Percentiles rank a stretch among this genome's conserved stretches.
Evolutionary conservation across 1,140 invertebrate genomes (phyloP).

Genomic region (Euglossa dilemma): DNA sequence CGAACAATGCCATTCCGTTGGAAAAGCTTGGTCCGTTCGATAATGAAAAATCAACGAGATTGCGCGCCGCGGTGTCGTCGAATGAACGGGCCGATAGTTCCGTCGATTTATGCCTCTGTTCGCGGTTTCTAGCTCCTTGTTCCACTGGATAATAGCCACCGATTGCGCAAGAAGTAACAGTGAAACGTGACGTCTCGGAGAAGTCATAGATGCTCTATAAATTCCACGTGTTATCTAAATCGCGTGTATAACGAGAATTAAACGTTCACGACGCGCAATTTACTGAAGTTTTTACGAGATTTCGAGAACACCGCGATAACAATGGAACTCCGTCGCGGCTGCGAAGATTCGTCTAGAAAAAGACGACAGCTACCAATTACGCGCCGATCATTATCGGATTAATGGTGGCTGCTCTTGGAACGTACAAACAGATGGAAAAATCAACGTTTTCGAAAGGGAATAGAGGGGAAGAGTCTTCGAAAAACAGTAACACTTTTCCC

Average conservation of each 20-base stretch:
- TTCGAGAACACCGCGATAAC: not conserved
- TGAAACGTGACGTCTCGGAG: not conserved
- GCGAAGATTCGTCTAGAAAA: not conserved
- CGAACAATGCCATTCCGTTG: not conserved
- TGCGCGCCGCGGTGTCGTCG: conserved; percentile 4
- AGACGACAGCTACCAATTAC: conserved; percentile 22
- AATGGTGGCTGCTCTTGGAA: conserved; percentile 5
- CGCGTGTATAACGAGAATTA: conserved; percentile 1
- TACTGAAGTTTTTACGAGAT: not conserved
- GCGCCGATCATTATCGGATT: conserved; percentile 35
- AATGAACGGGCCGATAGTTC: conserved; percentile 7
- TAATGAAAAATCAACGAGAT: conserved; percentile 3
- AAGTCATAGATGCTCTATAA: not conserved
- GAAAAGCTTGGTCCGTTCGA: not conserved
- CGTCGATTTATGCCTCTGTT: conserved; percentile 21
- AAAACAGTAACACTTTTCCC: too few relatives aligned
- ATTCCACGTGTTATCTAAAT: conserved; percentile 11
- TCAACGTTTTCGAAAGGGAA: not conserved
- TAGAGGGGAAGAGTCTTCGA: not conserved
- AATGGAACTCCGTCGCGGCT: not conserved
- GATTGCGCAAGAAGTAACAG: not conserved
- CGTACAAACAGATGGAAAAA: not conserved
- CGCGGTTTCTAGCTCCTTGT: not conserved
- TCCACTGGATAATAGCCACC: not conserved
- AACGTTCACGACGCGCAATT: too few relatives aligned